phyloP scores from a whole-genome alignment of 1,140 invertebrate species.

The Phenacoccus solenopsis region DNA sequence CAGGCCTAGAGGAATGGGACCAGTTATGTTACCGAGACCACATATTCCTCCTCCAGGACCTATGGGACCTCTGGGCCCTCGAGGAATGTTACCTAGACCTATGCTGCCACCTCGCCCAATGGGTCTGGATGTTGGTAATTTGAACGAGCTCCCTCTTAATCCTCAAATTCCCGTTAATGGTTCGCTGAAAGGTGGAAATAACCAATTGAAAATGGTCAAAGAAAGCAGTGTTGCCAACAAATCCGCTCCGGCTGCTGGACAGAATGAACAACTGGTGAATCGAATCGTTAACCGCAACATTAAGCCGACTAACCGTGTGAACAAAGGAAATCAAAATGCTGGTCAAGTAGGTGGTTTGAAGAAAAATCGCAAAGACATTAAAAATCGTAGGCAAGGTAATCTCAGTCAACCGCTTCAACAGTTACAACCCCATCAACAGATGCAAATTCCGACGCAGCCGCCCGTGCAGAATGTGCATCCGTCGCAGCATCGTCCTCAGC shows the following conservation, averaged over 20 bases:
- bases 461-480: background rate
- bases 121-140: background rate
- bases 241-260: background rate
- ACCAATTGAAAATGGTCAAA: background rate
- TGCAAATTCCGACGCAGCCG: background rate
- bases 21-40: background rate
- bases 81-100: background rate
- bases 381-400: no score
- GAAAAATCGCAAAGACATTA: no score
- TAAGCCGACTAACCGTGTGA: background rate
- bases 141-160: no score
- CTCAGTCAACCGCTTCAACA: no score
- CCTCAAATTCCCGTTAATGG: background rate
- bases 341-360: background rate
- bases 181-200: background rate
- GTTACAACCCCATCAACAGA: no score
- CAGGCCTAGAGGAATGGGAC: background rate
- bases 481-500: background rate
- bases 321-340: background rate
- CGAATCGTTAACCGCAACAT: background rate
- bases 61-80: background rate
- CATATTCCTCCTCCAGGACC: background rate
- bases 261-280: background rate
- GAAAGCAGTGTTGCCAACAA: background rate
- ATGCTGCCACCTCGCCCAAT: background rate